A percentile compares a stretch with the other conserved stretches of the same genome.
phyloP scores from a whole-genome alignment of 2,113 vertebrate genomes.

The Balaenoptera acutorostrata region DNA sequence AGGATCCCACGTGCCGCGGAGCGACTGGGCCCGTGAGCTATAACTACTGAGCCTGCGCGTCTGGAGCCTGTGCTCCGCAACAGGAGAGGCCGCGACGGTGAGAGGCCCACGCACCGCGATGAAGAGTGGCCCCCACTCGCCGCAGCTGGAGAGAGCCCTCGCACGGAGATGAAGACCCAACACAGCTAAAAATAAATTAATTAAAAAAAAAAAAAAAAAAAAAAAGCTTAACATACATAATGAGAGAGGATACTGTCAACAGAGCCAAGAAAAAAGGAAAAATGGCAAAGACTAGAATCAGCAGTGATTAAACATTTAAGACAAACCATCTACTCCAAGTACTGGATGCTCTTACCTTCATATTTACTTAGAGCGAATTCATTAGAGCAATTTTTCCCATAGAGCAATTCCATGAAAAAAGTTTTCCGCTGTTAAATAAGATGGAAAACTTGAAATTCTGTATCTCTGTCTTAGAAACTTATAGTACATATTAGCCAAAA shows the following conservation, averaged over 20 bases:
- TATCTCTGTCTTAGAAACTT: background rate
- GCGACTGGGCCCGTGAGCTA: too few species aligned
- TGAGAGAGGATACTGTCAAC: background rate
- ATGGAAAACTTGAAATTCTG: conserved; percentile 6
- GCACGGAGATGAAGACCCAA: too few species aligned
- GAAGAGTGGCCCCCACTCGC: too few species aligned
- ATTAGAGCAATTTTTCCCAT: background rate
- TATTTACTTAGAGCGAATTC: conserved; percentile 21
- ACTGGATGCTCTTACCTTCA: background rate
- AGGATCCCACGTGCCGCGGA: too few species aligned
- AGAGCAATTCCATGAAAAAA: background rate
- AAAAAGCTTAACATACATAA: background rate
- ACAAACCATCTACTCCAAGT: background rate
- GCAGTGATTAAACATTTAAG: background rate
- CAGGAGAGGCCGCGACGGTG: too few species aligned
- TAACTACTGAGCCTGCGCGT: too few species aligned
- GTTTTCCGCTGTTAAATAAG: background rate
- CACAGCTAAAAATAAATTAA: too few species aligned
- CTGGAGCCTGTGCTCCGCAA: too few species aligned
- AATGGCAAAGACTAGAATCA: background rate
- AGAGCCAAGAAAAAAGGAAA: background rate
- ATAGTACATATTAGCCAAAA: background rate
- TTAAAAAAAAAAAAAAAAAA: too few species aligned
- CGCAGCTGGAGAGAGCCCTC: too few species aligned
- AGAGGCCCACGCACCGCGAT: too few species aligned